Percentiles rank a stretch among this genome's conserved stretches.
phyloP scores from a whole-genome alignment of 1,140 invertebrate species.

The Himalopsyche phryganea region DNA sequence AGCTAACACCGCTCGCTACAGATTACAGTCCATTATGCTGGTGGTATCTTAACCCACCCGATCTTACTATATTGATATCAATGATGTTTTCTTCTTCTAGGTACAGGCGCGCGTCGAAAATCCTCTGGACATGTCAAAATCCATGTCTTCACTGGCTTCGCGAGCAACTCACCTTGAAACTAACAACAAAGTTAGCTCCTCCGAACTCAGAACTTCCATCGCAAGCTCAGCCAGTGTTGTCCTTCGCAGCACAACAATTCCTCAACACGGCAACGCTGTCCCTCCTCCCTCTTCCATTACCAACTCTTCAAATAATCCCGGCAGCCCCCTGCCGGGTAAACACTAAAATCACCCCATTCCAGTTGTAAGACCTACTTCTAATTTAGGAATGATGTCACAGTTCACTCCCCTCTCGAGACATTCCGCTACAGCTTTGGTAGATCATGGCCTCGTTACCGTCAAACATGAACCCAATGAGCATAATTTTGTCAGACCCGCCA shows the following conservation, averaged over 20 bases:
- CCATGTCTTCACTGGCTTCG: slow-evolving; percentile 32
- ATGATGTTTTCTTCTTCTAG: too few species aligned
- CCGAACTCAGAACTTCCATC: slow-evolving; percentile 29
- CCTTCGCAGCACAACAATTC: slow-evolving; percentile 30
- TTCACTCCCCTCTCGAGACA: background rate
- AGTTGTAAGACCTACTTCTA: slow-evolving; percentile 1
- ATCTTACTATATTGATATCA: too few species aligned
- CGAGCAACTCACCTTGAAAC: slow-evolving; percentile 35
- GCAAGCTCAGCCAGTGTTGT: slow-evolving; percentile 26
- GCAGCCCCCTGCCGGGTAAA: background rate
- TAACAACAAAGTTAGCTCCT: slow-evolving; percentile 34
- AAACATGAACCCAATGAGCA: too few species aligned
- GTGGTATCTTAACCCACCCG: too few species aligned
- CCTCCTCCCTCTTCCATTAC: background rate
- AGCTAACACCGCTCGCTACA: too few species aligned
- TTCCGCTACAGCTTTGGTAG: slow-evolving; percentile 9
- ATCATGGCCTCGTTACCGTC: slow-evolving; percentile 14
- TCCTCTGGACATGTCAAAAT: slow-evolving; percentile 38
- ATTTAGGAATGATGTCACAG: slow-evolving; percentile 3
- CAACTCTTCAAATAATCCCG: background rate
- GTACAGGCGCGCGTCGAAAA: slow-evolving; percentile 25
- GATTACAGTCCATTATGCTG: too few species aligned
- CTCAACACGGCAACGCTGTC: slow-evolving; percentile 15
- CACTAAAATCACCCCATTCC: background rate
- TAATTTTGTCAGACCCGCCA: too few species aligned